These are phyloP conservation scores for Bombus affinis DNA, from an alignment of 1,140 invertebrate species.

Conservation along the genomic window DNA sequence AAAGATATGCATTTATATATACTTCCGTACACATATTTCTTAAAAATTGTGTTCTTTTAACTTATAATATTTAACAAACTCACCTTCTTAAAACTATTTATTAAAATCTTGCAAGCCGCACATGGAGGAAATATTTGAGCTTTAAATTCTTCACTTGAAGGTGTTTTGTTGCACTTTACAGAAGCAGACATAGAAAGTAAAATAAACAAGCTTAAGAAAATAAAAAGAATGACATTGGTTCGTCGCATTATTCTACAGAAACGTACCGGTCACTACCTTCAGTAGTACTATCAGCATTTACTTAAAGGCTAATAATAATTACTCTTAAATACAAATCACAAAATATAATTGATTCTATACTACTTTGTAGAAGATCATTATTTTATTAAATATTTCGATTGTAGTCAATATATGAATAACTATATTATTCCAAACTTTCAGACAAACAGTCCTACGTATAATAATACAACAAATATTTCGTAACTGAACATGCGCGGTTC, in stretches of 20 bases:
- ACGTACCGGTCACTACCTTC: constrained; percentile 31
- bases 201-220: constrained; percentile 52
- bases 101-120: constrained; percentile 90
- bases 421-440: neutral
- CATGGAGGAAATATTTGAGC: constrained; percentile 86
- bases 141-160: constrained; percentile 73
- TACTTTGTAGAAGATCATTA: constrained; percentile 1
- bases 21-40: neutral
- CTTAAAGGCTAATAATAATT: constrained; percentile 5
- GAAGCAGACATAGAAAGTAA: constrained; percentile 30
- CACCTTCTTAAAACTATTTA: constrained; percentile 91
- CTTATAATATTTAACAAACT: constrained; percentile 33
- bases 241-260: constrained; percentile 56
- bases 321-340: neutral
- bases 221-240: constrained; percentile 27
- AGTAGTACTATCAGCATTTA: neutral
- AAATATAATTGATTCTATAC: neutral
- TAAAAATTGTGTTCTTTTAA: neutral
- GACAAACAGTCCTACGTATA: constrained; percentile 4
- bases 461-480: constrained; percentile 39
- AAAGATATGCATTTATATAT: neutral
- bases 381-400: constrained; percentile 27
- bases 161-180: constrained; percentile 57
- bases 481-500: constrained; percentile 22
- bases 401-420: neutral